A percentile compares a stretch with the other conserved stretches of the same genome.
Evolutionary conservation across 2,888 invertebrate species (phyloP).

Genomic region (Peribatodes rhomboidaria): DNA sequence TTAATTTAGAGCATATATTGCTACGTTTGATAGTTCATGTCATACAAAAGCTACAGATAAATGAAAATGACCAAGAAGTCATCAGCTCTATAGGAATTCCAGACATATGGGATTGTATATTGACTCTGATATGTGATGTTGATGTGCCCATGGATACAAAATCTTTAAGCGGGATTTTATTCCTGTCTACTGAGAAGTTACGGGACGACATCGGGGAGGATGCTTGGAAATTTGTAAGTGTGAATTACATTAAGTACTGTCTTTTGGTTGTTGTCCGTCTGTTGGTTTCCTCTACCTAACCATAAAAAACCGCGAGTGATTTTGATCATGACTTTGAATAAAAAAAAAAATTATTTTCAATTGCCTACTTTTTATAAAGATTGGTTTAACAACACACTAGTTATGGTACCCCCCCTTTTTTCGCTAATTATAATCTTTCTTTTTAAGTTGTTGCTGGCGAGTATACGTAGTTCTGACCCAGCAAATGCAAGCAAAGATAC

Average conservation of each 20-base stretch:
- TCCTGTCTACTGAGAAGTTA: constrained; percentile 74
- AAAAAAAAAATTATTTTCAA: no score
- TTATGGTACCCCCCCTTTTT: no score
- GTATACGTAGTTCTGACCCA: background rate
- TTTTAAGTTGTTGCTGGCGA: constrained; percentile 5
- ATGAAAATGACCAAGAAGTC: background rate
- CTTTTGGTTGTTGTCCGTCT: no score
- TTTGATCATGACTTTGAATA: no score
- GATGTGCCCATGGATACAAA: constrained; percentile 89
- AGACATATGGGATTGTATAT: constrained; percentile 43
- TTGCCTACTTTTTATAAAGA: no score
- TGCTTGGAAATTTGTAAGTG: constrained; percentile 71
- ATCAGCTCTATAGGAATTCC: background rate
- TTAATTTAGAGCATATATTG: constrained; percentile 63
- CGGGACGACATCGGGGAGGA: constrained; percentile 54
- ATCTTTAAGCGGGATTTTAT: constrained; percentile 87
- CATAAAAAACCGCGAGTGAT: no score
- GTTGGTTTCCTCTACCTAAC: no score
- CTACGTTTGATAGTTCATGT: constrained; percentile 67
- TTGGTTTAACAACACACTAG: no score
- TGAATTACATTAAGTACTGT: background rate
- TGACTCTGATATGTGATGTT: constrained; percentile 71
- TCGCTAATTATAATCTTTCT: background rate
- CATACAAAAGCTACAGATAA: constrained; percentile 55
- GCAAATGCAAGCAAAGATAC: background rate